Conservation (phyloP, 2,888 invertebrate genomes). For the Diaphora mendica region DNA sequence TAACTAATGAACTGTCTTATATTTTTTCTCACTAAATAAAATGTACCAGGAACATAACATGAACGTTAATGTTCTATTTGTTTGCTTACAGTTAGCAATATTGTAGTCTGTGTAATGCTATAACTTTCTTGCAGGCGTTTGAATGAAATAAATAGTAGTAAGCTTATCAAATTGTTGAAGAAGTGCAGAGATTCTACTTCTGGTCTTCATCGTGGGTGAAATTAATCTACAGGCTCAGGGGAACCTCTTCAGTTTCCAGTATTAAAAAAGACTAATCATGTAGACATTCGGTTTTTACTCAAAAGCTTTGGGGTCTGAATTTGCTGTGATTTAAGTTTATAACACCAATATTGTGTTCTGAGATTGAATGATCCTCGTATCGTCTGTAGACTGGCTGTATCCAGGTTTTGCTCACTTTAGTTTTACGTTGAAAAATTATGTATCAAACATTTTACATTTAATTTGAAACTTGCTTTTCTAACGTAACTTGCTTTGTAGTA, state of each 20-base stretch:
- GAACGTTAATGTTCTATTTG: not conserved
- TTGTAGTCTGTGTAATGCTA: constrained; percentile 22
- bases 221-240: too few species aligned
- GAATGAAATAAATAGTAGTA: not conserved
- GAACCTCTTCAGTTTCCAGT: not conserved
- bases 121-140: constrained; percentile 24
- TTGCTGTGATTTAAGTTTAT: not conserved
- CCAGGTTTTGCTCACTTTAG: not conserved
- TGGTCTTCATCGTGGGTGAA: too few species aligned
- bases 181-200: not conserved
- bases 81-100: not conserved
- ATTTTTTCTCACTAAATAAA: not conserved
- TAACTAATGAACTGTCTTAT: not conserved
- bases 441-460: too few species aligned
- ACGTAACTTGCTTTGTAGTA: too few species aligned
- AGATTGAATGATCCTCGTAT: not conserved
- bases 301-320: not conserved
- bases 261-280: not conserved
- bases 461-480: too few species aligned
- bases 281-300: not conserved
- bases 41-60: not conserved
- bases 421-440: not conserved
- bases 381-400: not conserved
- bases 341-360: not conserved
- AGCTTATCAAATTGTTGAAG: not conserved